phyloP scores from a whole-genome alignment of 2,797 vertebrate species.

The Cuculus canorus region DNA sequence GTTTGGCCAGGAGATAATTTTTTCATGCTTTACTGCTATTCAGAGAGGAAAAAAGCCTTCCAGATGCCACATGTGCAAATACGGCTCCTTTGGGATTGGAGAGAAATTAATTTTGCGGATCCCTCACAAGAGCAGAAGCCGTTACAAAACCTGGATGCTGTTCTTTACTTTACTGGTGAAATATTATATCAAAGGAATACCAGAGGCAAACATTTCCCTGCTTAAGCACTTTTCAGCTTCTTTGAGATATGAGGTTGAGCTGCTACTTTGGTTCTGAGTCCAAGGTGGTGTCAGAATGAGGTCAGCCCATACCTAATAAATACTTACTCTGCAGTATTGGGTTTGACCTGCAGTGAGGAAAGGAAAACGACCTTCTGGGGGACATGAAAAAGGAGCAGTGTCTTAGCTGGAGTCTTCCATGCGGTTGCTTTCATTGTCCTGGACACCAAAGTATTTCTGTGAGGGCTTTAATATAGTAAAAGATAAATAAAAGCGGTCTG shows the following conservation, averaged over 20 bases:
- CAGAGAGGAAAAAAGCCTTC: background rate
- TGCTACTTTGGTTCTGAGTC: background rate
- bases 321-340: background rate
- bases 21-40: rapidly evolving
- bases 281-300: background rate
- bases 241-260: background rate
- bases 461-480: background rate
- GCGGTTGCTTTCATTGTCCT: background rate
- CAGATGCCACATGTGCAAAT: background rate
- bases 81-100: background rate
- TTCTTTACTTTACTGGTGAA: background rate
- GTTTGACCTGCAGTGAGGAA: background rate
- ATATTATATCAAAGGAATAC: background rate
- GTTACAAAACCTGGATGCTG: background rate
- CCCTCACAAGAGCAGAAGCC: background rate
- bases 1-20: background rate
- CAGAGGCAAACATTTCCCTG: background rate
- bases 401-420: background rate
- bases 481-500: background rate
- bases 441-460: background rate
- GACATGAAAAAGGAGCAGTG: rapidly evolving
- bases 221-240: background rate
- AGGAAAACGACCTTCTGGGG: background rate
- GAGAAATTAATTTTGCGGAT: background rate
- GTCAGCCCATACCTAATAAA: background rate